Conservation (phyloP, 2,113 vertebrate genomes). For the Heptranchias perlo region DNA sequence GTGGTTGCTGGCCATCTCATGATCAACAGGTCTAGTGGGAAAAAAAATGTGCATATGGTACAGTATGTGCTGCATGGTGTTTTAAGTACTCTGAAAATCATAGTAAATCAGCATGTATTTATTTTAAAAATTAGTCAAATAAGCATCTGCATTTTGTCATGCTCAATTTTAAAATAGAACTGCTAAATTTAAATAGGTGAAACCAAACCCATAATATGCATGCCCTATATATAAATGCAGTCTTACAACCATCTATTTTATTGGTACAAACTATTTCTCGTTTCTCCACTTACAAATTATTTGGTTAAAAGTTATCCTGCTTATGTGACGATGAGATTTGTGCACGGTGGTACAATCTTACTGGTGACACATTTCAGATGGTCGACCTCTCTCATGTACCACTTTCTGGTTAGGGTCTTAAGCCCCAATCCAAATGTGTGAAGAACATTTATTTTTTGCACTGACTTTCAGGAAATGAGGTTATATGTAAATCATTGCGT, state of each 20-base stretch:
- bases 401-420: background rate
- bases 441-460: background rate
- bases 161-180: background rate
- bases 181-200: background rate
- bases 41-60: background rate
- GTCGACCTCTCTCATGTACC: background rate
- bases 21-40: background rate
- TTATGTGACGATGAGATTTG: background rate
- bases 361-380: background rate
- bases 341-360: background rate
- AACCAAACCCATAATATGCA: background rate
- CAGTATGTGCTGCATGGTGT: no score
- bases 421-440: no score
- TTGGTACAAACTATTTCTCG: background rate
- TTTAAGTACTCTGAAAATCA: background rate
- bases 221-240: background rate
- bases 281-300: background rate
- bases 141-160: background rate
- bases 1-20: background rate
- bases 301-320: background rate
- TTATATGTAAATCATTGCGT: background rate
- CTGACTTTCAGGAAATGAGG: background rate
- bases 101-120: no score
- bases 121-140: background rate
- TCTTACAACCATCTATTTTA: background rate